phyloP scores from a whole-genome alignment of 1,140 invertebrate genomes.

The Sycophaga agraensis region DNA sequence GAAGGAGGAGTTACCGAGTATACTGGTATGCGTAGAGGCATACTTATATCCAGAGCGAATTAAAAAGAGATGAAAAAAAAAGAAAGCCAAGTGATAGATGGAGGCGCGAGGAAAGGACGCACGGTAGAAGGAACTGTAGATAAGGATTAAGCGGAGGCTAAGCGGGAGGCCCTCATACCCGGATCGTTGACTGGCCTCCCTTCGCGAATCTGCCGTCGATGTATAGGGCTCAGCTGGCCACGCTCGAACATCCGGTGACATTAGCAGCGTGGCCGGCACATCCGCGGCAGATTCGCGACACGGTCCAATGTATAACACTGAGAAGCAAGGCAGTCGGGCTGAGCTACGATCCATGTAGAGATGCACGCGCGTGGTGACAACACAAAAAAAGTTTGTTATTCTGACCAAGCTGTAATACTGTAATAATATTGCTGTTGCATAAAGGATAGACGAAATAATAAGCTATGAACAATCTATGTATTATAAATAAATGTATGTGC shows the following conservation, averaged over 20 bases:
- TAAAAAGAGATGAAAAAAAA: neutral
- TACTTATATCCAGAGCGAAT: too few species aligned
- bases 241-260: conserved; percentile 43
- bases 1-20: neutral
- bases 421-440: conserved; percentile 54
- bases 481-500: conserved; percentile 59
- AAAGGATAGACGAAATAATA: conserved; percentile 50
- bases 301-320: too few species aligned
- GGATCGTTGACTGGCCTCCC: conserved; percentile 49
- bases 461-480: conserved; percentile 59
- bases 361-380: neutral
- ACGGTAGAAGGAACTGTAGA: neutral
- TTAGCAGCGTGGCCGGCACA: conserved; percentile 38
- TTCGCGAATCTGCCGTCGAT: conserved; percentile 48
- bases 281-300: conserved; percentile 45
- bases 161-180: conserved; percentile 49
- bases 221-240: conserved; percentile 48
- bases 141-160: conserved; percentile 28
- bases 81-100: neutral
- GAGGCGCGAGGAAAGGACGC: neutral
- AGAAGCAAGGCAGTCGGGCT: neutral
- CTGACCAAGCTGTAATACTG: conserved; percentile 51
- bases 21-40: too few species aligned
- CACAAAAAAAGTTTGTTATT: conserved; percentile 50
- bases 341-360: neutral